A percentile compares a stretch with the other conserved stretches of the same genome.
Evolutionary conservation across 2,113 vertebrate genomes (phyloP).

Genomic region (Proterorhinus semilunaris): DNA sequence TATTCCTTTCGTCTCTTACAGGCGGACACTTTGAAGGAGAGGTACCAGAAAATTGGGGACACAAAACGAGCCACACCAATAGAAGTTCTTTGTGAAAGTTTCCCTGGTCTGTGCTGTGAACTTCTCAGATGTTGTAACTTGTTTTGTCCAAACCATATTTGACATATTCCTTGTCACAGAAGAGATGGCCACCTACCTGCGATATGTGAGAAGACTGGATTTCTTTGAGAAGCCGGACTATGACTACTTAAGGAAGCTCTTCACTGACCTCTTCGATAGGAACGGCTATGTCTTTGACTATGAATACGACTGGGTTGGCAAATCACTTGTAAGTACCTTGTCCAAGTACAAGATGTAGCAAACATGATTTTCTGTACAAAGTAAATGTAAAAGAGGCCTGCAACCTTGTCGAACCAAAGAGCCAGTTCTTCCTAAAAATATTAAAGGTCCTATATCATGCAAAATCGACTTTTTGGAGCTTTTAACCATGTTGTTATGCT

Average conservation of each 20-base stretch:
- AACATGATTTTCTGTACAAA: not conserved
- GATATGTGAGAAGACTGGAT: constrained; percentile 93
- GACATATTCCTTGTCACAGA: constrained; percentile 75
- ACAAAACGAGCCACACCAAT: constrained; percentile 94
- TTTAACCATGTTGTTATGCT: too few species aligned
- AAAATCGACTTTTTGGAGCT: too few species aligned
- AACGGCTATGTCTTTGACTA: constrained; percentile 94
- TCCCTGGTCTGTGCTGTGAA: constrained; percentile 82
- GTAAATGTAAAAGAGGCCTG: too few species aligned
- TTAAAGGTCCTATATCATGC: too few species aligned
- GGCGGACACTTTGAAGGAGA: constrained; percentile 96
- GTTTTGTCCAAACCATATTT: not conserved
- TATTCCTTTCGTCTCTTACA: constrained; percentile 35
- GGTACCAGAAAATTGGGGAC: constrained; percentile 97
- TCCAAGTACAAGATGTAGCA: not conserved
- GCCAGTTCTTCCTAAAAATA: too few species aligned
- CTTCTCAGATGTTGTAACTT: not conserved
- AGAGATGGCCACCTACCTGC: constrained; percentile 96
- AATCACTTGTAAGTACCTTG: constrained; percentile 84
- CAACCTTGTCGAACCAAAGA: too few species aligned
- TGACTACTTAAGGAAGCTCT: constrained; percentile 94
- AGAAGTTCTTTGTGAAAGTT: constrained; percentile 95
- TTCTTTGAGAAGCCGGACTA: constrained; percentile 98
- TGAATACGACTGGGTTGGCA: constrained; percentile 98
- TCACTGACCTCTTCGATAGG: constrained; percentile 93